Evolutionary conservation across 2,888 invertebrate genomes (phyloP).

Genomic region (Rutpela maculata): DNA sequence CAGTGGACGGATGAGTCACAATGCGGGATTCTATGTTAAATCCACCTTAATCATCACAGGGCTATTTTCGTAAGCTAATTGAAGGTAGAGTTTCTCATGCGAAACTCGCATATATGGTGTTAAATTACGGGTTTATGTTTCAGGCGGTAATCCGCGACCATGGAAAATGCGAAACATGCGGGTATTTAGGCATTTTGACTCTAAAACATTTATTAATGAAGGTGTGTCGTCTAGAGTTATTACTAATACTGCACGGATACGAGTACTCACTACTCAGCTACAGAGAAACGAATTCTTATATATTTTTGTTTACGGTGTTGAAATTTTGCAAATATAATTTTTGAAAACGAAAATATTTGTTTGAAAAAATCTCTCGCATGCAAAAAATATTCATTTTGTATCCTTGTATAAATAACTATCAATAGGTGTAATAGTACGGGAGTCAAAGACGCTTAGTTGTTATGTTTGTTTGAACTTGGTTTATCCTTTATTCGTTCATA

Average conservation of each 20-base stretch:
- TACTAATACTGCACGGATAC: background rate
- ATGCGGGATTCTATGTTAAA: slow-evolving; percentile 14
- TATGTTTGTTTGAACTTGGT: too few species aligned
- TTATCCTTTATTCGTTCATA: too few species aligned
- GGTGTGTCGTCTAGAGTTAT: background rate
- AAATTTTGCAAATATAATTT: too few species aligned
- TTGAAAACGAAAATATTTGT: too few species aligned
- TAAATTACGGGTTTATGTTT: background rate
- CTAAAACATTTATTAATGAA: background rate
- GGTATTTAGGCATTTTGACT: slow-evolving; percentile 3
- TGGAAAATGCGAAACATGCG: slow-evolving; percentile 16
- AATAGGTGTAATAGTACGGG: too few species aligned
- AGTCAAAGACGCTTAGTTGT: too few species aligned
- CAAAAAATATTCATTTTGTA: too few species aligned
- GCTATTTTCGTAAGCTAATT: background rate
- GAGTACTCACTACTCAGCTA: background rate
- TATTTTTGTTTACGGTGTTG: too few species aligned
- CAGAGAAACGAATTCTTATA: too few species aligned
- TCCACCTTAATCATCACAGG: slow-evolving; percentile 6
- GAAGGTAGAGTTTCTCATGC: slow-evolving; percentile 19
- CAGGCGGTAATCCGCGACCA: slow-evolving; percentile 18
- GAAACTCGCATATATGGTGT: background rate
- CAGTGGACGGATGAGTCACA: slow-evolving; percentile 12
- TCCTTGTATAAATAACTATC: too few species aligned
- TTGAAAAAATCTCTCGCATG: too few species aligned